These are phyloP conservation scores for Bursaphelenchus okinawaensis DNA, from an alignment of 2,888 invertebrate species.

Conservation along the genomic window DNA sequence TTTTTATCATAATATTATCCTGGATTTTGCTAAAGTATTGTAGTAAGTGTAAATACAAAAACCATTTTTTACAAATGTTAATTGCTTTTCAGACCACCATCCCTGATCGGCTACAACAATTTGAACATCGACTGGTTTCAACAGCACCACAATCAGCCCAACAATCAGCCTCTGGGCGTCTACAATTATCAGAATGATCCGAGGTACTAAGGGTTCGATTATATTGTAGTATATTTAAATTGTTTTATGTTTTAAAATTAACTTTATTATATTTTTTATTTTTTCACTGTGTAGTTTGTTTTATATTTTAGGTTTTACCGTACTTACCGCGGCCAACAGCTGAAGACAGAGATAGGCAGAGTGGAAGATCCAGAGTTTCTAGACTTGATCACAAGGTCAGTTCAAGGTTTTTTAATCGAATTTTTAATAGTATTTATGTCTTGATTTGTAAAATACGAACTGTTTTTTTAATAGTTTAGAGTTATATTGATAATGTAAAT, in stretches of 20 bases:
- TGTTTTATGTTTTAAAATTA: not conserved
- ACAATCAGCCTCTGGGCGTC: slow-evolving; percentile 28
- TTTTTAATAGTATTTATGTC: not conserved
- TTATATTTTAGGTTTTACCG: slow-evolving; percentile 23
- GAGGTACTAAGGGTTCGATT: slow-evolving; percentile 14
- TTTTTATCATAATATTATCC: not conserved
- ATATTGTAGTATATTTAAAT: slow-evolving; percentile 10
- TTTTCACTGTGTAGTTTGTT: not conserved
- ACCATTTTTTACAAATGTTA: not conserved
- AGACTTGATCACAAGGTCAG: slow-evolving; percentile 32
- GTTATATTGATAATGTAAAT: not conserved
- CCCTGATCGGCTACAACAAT: slow-evolving; percentile 33
- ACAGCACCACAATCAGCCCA: slow-evolving; percentile 16
- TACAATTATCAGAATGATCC: slow-evolving; percentile 28
- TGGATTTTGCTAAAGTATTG: not conserved
- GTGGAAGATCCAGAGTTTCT: slow-evolving; percentile 40
- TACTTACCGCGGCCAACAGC: slow-evolving; percentile 34
- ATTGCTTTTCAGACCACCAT: slow-evolving; percentile 19
- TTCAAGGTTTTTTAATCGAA: not conserved
- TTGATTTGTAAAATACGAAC: too few species aligned
- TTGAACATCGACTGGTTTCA: slow-evolving; percentile 24
- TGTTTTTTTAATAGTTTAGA: too few species aligned
- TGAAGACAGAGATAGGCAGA: slow-evolving; percentile 36
- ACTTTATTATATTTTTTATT: not conserved
- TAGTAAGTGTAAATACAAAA: not conserved